Percentiles rank a stretch among this genome's conserved stretches.
Evolutionary conservation across 2,888 invertebrate genomes (phyloP).

Genomic region (Hoplodrina blanda): DNA sequence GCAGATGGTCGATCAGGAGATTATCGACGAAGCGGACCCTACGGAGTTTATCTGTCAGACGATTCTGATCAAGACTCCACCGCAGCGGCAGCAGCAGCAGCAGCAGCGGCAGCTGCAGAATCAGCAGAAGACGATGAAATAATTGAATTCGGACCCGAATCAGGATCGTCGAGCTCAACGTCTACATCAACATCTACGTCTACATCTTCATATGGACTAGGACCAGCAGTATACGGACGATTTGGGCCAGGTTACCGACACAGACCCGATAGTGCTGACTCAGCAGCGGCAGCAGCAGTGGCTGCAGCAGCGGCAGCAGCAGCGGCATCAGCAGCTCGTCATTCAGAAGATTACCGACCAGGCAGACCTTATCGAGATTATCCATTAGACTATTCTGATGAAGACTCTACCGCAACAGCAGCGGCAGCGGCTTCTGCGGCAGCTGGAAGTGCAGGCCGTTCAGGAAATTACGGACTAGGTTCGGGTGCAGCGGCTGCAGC

Average conservation of each 20-base stretch:
- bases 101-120: constrained; percentile 28
- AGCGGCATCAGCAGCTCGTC: constrained; percentile 20
- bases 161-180: background rate
- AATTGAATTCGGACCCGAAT: background rate
- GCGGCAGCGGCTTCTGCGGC: constrained; percentile 1
- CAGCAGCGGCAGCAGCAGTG: background rate
- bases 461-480: background rate
- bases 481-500: constrained; percentile 8
- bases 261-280: background rate
- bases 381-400: background rate
- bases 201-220: background rate
- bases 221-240: too few species aligned
- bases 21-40: background rate
- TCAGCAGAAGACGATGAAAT: constrained; percentile 1
- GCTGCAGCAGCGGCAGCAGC: constrained; percentile 23
- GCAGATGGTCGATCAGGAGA: background rate
- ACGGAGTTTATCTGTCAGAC: background rate
- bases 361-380: background rate
- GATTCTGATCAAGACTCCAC: background rate
- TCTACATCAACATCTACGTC: background rate
- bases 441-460: constrained; percentile 19
- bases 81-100: constrained; percentile 43
- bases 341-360: background rate
- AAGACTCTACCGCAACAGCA: constrained; percentile 8
- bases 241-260: background rate